Base-by-base conservation (phyloP, 2,113 vertebrate species). In the Eudorcas thomsonii region DNA sequence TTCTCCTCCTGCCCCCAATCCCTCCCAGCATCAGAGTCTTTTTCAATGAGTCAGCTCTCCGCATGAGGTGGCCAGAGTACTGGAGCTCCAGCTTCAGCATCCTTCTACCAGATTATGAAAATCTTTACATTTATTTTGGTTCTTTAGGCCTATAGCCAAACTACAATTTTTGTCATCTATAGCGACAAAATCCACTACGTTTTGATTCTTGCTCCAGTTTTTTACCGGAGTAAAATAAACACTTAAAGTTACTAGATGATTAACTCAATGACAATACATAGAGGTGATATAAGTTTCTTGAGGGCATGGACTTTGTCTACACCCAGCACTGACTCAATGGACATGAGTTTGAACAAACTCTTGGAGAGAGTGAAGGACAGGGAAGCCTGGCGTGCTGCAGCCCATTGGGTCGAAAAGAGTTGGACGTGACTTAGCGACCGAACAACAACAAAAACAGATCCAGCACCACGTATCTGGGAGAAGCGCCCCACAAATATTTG, bases 131-230 rank as follows among this genome's bases (percentile, higher is more conserved):
- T 88, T 94, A 91, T 96, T 96, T 94, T 93, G 36, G 36, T 92
- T 92, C 88, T 94, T 92, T 74, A 94, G 81, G 74, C 54, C 54
- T 17, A 67, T 7, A 92, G 83, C n/a, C 81, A 97, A 95, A 87
- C 26, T 17, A 78, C 48, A 10, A 50, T 50, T 50, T 50, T 50
- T 10, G 48, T 50, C 12, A 12, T 12, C 48, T 50, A 50, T 50
- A 85, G 60, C 57, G n/a, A 88, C 43, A 94, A 95, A 94, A 80
- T 26, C 30, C 50, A 64, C 43, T 45, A 39, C 21, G 6, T 80
- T 90, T 74, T 94, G n/a, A 67, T 54, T 77, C 90, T 57, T 95
- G 81, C 60, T 95, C 67, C 36, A 78, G 64, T 36, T 62, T 89
- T 48, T 94, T 85, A 62, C 82, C 45, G 89, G 88, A 88, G 52